Conservation (phyloP, 2,888 invertebrate genomes). For the Xestobium rufovillosum region DNA sequence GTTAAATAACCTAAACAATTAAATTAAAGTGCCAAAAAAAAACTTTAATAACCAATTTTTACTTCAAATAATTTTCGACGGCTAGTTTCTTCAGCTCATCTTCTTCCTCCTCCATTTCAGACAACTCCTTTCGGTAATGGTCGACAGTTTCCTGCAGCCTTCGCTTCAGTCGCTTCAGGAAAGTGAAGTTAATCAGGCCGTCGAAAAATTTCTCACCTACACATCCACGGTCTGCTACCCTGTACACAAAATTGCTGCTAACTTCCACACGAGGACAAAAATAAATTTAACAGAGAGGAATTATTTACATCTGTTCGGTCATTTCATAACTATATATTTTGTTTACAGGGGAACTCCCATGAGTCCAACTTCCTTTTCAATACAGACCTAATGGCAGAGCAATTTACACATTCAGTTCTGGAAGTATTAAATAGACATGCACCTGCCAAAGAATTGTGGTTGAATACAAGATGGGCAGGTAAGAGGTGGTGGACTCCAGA, state of each 20-base stretch:
- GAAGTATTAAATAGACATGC: too few relatives aligned
- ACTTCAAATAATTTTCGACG: slow-evolving; percentile 3
- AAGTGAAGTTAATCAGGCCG: slow-evolving; percentile 56
- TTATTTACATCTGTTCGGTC: too few relatives aligned
- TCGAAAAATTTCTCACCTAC: slow-evolving; percentile 71
- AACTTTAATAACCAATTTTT: slow-evolving; percentile 6
- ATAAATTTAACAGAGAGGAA: too few relatives aligned
- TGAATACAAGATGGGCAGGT: too few relatives aligned
- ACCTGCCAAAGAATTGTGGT: too few relatives aligned
- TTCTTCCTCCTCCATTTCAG: slow-evolving; percentile 38
- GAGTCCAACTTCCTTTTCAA: too few relatives aligned
- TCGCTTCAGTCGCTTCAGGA: slow-evolving; percentile 62
- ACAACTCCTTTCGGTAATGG: slow-evolving; percentile 47
- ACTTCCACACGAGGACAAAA: too few relatives aligned
- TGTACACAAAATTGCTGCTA: slow-evolving; percentile 37
- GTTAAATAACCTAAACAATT: slow-evolving; percentile 49
- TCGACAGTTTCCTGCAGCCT: slow-evolving; percentile 57
- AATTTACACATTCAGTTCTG: too few relatives aligned
- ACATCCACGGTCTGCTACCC: slow-evolving; percentile 50
- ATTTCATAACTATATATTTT: too few relatives aligned
- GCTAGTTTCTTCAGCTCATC: slow-evolving; percentile 19
- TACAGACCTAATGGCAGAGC: too few relatives aligned
- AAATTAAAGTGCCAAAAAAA: neutral
- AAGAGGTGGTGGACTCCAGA: too few relatives aligned
- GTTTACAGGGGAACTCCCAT: too few relatives aligned